phyloP scores from a whole-genome alignment of 2,888 invertebrate genomes.

The Ophraella communa region DNA sequence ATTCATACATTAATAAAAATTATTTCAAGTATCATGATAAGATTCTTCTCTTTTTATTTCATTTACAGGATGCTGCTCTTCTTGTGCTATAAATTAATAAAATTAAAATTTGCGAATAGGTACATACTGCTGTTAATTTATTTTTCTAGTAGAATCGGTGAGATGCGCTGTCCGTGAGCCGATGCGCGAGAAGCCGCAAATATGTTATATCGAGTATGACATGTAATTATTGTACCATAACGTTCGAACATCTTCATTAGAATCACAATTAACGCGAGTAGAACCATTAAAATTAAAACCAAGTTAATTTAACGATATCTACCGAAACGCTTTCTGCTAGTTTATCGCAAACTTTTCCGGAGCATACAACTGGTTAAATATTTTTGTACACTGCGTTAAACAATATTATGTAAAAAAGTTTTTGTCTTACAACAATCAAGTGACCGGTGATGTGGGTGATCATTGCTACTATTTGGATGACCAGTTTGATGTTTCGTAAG shows the following conservation, averaged over 20 bases:
- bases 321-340: conserved; percentile 24
- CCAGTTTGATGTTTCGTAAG: background rate
- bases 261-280: conserved; percentile 22
- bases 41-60: too few relatives aligned
- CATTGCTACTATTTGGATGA: conserved; percentile 4
- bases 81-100: too few relatives aligned
- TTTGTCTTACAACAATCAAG: background rate
- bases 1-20: too few relatives aligned
- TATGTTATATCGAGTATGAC: conserved; percentile 29
- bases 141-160: background rate
- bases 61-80: too few relatives aligned
- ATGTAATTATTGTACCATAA: conserved; percentile 37
- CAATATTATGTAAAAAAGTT: background rate
- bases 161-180: background rate
- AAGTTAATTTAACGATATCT: conserved; percentile 19
- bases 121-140: too few relatives aligned
- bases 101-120: too few relatives aligned
- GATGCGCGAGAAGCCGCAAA: conserved; percentile 30
- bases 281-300: conserved; percentile 28
- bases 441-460: conserved; percentile 1
- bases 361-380: background rate
- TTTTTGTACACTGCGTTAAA: background rate
- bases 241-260: conserved; percentile 28
- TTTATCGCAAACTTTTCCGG: conserved; percentile 28
- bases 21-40: too few relatives aligned